Percentiles rank a stretch among this genome's conserved stretches.
Evolutionary conservation across 2,797 vertebrate genomes (phyloP).

Genomic region (Botia kubotai): DNA sequence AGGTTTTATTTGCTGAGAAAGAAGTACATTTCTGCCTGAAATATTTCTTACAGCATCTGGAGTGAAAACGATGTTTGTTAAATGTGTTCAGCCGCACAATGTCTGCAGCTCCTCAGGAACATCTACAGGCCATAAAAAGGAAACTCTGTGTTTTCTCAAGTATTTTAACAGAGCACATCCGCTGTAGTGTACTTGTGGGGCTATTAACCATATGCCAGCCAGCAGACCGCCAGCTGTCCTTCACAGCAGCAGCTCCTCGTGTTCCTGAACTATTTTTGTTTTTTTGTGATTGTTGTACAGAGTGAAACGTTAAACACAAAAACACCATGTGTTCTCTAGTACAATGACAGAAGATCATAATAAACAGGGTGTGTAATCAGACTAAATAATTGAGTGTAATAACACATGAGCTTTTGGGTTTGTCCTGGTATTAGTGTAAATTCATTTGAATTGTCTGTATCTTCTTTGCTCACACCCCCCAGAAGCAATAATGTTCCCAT

Average conservation of each 20-base stretch:
- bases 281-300: background rate
- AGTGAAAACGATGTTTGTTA: background rate
- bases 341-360: background rate
- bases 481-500: constrained; percentile 2
- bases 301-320: background rate
- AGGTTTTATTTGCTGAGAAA: constrained; percentile 71
- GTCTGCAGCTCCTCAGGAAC: constrained; percentile 9
- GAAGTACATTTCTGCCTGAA: constrained; percentile 59
- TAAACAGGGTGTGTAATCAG: background rate
- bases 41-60: constrained; percentile 25
- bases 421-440: background rate
- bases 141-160: constrained; percentile 7
- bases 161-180: constrained; percentile 38
- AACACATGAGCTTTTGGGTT: background rate
- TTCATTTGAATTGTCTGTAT: background rate
- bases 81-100: background rate
- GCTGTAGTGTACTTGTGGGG: constrained; percentile 11
- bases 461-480: background rate
- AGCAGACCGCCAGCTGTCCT: constrained; percentile 34
- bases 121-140: constrained; percentile 29
- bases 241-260: background rate
- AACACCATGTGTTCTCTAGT: background rate
- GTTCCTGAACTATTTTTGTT: background rate
- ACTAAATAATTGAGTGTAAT: background rate
- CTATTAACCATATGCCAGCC: constrained; percentile 42